phyloP scores from a whole-genome alignment of 2,113 vertebrate species.

The Aptenodytes forsteri region DNA sequence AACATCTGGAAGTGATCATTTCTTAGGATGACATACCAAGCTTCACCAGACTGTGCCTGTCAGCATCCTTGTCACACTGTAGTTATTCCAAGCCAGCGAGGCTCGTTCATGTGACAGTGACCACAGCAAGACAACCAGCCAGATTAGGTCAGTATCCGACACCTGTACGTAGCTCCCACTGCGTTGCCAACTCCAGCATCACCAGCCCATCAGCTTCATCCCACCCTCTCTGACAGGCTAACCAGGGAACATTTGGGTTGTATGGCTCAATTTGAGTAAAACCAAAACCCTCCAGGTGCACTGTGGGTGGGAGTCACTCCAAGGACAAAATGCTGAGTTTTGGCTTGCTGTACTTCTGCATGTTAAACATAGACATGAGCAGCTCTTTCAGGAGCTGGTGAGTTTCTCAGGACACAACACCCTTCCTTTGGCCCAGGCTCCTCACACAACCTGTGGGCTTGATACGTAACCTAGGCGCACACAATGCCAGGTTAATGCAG shows the following conservation, averaged over 20 bases:
- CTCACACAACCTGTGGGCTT: not conserved
- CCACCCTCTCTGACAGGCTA: not conserved
- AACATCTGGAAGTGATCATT: not conserved
- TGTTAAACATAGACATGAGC: not conserved
- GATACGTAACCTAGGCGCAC: not conserved
- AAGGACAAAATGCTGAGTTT: not conserved
- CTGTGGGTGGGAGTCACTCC: not conserved
- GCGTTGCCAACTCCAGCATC: not conserved
- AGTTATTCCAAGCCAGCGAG: not conserved
- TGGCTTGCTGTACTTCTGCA: not conserved
- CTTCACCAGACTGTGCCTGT: not conserved
- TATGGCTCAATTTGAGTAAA: not conserved
- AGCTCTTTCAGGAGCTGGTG: not conserved
- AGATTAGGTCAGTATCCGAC: not conserved
- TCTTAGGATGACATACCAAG: not conserved
- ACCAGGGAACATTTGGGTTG: not conserved
- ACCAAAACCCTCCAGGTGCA: not conserved
- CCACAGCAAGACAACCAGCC: not conserved
- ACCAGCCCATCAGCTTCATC: not conserved
- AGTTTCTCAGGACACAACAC: not conserved
- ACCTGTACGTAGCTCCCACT: not conserved
- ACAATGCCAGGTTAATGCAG: not conserved
- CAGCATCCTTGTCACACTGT: not conserved
- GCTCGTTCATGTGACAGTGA: fast-evolving
- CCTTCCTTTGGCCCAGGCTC: not conserved